Percentiles rank a stretch among this genome's conserved stretches.
phyloP scores from a whole-genome alignment of 1,140 invertebrate species.

The Drosophila eugracilis region DNA sequence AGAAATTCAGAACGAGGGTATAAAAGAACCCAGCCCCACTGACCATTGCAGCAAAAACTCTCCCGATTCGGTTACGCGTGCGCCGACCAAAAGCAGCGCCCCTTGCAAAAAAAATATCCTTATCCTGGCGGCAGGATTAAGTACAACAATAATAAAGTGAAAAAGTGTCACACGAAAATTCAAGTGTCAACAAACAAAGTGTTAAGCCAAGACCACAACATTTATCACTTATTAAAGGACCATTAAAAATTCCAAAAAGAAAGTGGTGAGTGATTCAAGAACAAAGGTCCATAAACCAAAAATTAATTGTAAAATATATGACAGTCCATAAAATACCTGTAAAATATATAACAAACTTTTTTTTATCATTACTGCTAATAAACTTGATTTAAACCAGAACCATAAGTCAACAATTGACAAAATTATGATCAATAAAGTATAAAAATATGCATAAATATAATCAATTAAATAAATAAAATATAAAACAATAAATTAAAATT shows the following conservation, averaged over 20 bases:
- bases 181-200: conserved; percentile 30
- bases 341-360: conserved; percentile 8
- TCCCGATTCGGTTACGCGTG: conserved; percentile 78
- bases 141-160: conserved; percentile 34
- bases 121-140: conserved; percentile 66
- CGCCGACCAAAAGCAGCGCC: conserved; percentile 53
- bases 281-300: background rate
- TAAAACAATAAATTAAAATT: conserved; percentile 26
- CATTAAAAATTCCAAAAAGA: background rate
- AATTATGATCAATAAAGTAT: conserved; percentile 38
- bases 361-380: conserved; percentile 28
- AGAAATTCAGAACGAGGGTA: conserved; percentile 79
- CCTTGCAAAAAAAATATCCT: background rate
- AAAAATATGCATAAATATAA: conserved; percentile 35
- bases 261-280: conserved; percentile 31
- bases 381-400: conserved; percentile 45
- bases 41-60: conserved; percentile 67
- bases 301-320: too few relatives aligned
- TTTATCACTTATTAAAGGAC: background rate
- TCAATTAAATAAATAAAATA: conserved; percentile 36
- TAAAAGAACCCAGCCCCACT: conserved; percentile 71
- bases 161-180: conserved; percentile 19
- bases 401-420: conserved; percentile 29
- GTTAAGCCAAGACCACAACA: conserved; percentile 9
- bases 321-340: conserved; percentile 3